These are phyloP conservation scores for Anoplophora glabripennis DNA, from an alignment of 1,140 invertebrate species.

Conservation along the genomic window DNA sequence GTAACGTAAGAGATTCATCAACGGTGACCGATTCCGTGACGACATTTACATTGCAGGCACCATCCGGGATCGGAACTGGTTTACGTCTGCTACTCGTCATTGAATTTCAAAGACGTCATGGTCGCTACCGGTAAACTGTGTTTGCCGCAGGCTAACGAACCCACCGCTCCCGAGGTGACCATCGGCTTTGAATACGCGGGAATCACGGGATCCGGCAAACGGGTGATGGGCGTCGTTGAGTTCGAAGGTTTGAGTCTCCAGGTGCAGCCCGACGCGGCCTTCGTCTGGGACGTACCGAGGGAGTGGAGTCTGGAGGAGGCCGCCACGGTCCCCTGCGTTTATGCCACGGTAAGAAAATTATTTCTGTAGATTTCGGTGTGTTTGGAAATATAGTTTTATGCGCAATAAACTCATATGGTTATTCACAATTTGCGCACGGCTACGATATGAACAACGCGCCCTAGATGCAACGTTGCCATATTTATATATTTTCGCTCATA, in stretches of 20 bases:
- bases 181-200: constrained; percentile 75
- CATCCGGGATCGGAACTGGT: constrained; percentile 1
- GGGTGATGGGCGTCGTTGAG: constrained; percentile 68
- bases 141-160: not conserved
- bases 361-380: constrained; percentile 3
- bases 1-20: not conserved
- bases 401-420: too few relatives aligned
- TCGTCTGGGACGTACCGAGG: constrained; percentile 73
- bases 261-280: constrained; percentile 56
- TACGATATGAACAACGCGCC: too few relatives aligned
- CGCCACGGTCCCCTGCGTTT: constrained; percentile 82
- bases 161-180: constrained; percentile 50
- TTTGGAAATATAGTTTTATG: too few relatives aligned
- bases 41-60: constrained; percentile 3
- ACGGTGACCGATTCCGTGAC: not conserved
- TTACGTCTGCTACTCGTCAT: constrained; percentile 59
- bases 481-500: too few relatives aligned
- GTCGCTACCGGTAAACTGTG: constrained; percentile 67
- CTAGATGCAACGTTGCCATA: too few relatives aligned
- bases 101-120: constrained; percentile 81
- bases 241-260: constrained; percentile 60
- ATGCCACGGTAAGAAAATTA: constrained; percentile 59
- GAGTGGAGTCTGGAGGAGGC: constrained; percentile 83
- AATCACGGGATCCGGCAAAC: constrained; percentile 49
- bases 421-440: too few relatives aligned